Base-by-base conservation (phyloP, 2,888 invertebrate species). In the Rhamphomyia laevipes region DNA sequence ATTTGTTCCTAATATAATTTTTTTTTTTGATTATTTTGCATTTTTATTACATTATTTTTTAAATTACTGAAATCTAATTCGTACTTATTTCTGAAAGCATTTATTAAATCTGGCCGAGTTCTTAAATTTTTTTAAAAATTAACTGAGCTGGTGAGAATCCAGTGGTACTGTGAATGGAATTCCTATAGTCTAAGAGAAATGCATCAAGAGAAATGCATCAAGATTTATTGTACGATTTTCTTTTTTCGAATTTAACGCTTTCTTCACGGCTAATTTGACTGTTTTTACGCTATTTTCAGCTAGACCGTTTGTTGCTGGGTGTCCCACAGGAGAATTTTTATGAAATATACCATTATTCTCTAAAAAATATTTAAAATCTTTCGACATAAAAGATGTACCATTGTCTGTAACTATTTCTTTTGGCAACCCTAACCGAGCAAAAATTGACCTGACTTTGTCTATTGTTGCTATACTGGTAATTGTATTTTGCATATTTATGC, bases 361-460 rank as follows among this genome's bases (percentile, higher is more conserved):
- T 13, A 55, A 43, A 35, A 53, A 56, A 7, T 16, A 15, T 38
- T 45, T 18, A n/a, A 61, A 58, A 51, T 59, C 53, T 4, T 44
- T 38, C 12, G 56, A 59, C 15, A 50, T 52, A 48, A 60, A 58
- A 33, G 51, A 51, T 13, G 48, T 47, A 13, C 55, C 58, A 37
- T 58, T 59, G 48, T 56, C 58, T 6, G 56, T 55, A 11, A 58
- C 57, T 11, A 59, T 45, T 2, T 43, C 45, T 33, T 54, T 50
- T 17, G 58, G 58, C 13, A 61, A 46, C 1, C 58, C 57, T 50
- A 55, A 56, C 45, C 51, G 53, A 45, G 54, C 48, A 53, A 58
- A 57, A 45, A 48, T 40, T 15, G 43, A 44, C 18, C 49, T 46
- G 11, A 49, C 27, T 16, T 47, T 35, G 16, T 48, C 45, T 23